Evolutionary conservation across 2,888 invertebrate species (phyloP), one percentile per base, ranked within the genome.

Genomic region (Aspidiotus destructor): DNA sequence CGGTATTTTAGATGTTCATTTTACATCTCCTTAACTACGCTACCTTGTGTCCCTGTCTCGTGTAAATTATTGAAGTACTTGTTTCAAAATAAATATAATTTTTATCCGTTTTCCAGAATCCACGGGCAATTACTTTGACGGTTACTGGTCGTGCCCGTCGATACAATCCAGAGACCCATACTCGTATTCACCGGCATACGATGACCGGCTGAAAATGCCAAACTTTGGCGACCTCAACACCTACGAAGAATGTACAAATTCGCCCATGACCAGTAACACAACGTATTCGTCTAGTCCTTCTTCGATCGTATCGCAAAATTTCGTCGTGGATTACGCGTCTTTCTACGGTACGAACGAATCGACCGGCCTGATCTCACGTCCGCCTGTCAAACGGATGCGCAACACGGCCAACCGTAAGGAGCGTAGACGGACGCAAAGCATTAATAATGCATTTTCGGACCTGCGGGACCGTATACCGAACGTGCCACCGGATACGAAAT

Each of bases 361-460:
- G 57, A 48, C 65, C 15, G 41, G 48, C n/a, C 6, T 41, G 5
- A 42, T 41, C 13, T 62, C 62, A 10, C 80, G 80, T 70, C 80
- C 81, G 16, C 77, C 83, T 54, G 81, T 86, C 0, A 85, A 88
- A n/a, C 92, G 92, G 75, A 80, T 90, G 68, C 79, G 93, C 69
- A 89, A 87, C 71, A 93, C 94, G 1, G 95, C 95, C 16, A 96
- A 96, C 78, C 93, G 93, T 79, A 97, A 97, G 77, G 96, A 97
- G 76, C 78, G 96, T 10, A 79, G 94, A 72, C 81, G 96, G 64
- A 97, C 96, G 0, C 89, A 92, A 76, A 92, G 91, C 73, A 97
- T 97, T 72, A 97, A 97, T 79, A 92, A 90, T 63, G 96, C 96
- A 0, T 97, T 96, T 77, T 88, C 92, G 0, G 91, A 92, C 75